Percentiles rank a stretch among this genome's conserved stretches.
phyloP scores from a whole-genome alignment of 2,797 vertebrate genomes.

The Xiphorhynchus erythropygius region DNA sequence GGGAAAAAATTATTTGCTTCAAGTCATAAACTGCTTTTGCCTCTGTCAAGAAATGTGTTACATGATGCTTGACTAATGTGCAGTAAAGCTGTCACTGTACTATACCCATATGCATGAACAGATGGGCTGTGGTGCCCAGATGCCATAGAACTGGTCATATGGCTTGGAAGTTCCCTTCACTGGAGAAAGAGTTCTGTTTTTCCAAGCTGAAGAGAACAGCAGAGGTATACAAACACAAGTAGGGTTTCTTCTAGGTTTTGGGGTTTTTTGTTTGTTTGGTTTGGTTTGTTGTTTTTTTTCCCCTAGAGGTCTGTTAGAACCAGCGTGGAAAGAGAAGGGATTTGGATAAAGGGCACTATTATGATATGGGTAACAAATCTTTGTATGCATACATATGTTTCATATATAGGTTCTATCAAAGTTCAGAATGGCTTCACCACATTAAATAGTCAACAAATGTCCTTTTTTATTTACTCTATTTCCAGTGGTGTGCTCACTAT shows the following conservation, averaged over 20 bases:
- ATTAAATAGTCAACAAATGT: not conserved
- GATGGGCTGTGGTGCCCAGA: constrained; percentile 40
- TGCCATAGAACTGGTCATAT: constrained; percentile 27
- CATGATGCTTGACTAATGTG: constrained; percentile 31
- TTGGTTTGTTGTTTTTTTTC: accelerated
- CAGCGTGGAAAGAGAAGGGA: not conserved
- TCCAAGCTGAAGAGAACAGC: not conserved
- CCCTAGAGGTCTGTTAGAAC: not conserved
- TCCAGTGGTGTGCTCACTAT: not conserved
- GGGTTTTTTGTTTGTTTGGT: too few species aligned
- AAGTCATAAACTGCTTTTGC: constrained; percentile 35
- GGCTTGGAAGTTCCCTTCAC: not conserved
- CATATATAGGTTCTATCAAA: not conserved
- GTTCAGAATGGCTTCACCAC: not conserved
- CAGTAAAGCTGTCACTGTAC: constrained; percentile 46
- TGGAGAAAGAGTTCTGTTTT: not conserved
- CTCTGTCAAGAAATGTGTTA: constrained; percentile 22
- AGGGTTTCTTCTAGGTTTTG: accelerated
- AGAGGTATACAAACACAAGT: not conserved
- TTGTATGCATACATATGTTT: not conserved
- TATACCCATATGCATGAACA: constrained; percentile 54
- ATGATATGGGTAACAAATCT: not conserved
- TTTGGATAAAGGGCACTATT: not conserved
- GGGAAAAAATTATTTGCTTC: constrained; percentile 33
- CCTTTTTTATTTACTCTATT: not conserved